Conservation (phyloP, 2,797 vertebrate genomes). For the Clarias platycephalus region DNA sequence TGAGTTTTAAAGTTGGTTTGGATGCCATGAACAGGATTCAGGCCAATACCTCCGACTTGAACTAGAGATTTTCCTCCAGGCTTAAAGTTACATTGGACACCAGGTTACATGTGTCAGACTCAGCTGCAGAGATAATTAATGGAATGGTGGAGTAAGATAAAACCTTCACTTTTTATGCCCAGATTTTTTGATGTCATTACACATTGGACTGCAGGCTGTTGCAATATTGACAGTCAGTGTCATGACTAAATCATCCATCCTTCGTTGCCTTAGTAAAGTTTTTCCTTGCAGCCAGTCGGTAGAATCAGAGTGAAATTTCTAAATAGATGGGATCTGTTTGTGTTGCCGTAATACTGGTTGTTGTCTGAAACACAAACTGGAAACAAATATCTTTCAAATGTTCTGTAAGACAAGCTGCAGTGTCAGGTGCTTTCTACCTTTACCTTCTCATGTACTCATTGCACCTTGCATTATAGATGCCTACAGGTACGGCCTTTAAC, state of each 20-base stretch:
- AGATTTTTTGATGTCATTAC: neutral
- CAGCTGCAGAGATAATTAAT: neutral
- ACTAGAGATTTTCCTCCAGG: neutral
- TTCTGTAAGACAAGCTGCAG: slow-evolving; percentile 57
- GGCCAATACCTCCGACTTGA: neutral
- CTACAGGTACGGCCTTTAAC: slow-evolving; percentile 18
- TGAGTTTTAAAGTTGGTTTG: neutral
- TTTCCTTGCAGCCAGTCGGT: neutral
- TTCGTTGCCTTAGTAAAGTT: neutral
- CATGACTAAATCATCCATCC: neutral
- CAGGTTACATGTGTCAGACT: neutral
- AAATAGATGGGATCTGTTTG: slow-evolving; percentile 30
- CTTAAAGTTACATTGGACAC: neutral
- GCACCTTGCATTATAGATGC: slow-evolving; percentile 55
- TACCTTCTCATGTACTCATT: slow-evolving; percentile 54
- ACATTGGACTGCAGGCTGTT: neutral
- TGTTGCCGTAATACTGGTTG: slow-evolving; percentile 49
- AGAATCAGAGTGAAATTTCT: neutral
- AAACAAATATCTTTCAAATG: slow-evolving; percentile 45
- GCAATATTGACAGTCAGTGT: neutral
- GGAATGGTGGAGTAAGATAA: too few species aligned
- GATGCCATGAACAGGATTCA: neutral
- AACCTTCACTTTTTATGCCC: neutral
- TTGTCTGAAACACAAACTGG: slow-evolving; percentile 38
- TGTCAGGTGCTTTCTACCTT: slow-evolving; percentile 48